phyloP scores from a whole-genome alignment of 2,113 vertebrate species.

The Tympanuchus pallidicinctus region DNA sequence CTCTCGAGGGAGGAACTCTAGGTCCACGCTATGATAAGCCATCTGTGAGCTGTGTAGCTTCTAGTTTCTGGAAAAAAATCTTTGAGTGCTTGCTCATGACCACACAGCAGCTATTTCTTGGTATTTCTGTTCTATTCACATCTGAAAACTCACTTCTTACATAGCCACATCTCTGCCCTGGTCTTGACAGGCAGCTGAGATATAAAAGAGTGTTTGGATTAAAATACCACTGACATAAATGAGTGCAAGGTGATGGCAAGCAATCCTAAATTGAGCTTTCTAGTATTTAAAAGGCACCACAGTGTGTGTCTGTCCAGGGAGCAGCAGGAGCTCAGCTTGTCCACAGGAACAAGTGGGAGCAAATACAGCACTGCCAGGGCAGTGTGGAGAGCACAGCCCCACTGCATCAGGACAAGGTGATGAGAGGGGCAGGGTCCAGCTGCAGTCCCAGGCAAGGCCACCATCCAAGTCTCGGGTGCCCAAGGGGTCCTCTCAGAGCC shows the following conservation, averaged over 20 bases:
- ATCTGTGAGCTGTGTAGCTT: not conserved
- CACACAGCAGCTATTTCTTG: not conserved
- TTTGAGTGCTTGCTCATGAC: not conserved
- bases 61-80: not conserved
- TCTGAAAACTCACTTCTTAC: not conserved
- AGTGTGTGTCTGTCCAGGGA: not conserved
- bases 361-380: not conserved
- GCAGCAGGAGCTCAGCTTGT: not conserved
- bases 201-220: not conserved
- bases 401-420: not conserved
- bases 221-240: not conserved
- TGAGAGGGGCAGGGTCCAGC: rapidly evolving
- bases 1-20: not conserved
- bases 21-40: not conserved
- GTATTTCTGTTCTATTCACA: not conserved
- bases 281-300: not conserved
- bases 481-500: not conserved
- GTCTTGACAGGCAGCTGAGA: not conserved
- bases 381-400: not conserved
- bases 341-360: not conserved
- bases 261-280: not conserved
- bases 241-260: not conserved
- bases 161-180: not conserved
- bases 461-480: not conserved
- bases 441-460: not conserved